Percentiles rank a stretch among this genome's conserved stretches.
These are phyloP conservation scores for Grapholita molesta DNA, from an alignment of 1,140 invertebrate genomes.

Conservation along the genomic window DNA sequence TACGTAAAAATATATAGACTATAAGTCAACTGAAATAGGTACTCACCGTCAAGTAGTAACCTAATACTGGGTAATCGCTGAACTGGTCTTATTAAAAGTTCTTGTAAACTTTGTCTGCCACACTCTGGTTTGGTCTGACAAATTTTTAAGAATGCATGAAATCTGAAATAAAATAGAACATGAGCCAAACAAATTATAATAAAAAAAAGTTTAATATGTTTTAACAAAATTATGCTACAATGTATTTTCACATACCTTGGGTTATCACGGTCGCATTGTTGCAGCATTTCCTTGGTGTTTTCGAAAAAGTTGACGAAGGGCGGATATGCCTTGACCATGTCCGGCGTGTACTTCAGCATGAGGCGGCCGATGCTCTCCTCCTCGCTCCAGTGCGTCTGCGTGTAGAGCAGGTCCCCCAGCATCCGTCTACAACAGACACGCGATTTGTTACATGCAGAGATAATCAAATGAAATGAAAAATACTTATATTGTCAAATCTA, in stretches of 20 bases:
- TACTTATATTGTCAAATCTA: too few species aligned
- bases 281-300: constrained; percentile 95
- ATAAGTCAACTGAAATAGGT: constrained; percentile 13
- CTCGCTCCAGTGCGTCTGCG: constrained; percentile 89
- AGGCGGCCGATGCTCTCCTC: constrained; percentile 92
- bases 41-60: constrained; percentile 93
- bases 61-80: constrained; percentile 97
- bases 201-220: neutral
- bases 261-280: constrained; percentile 93
- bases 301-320: constrained; percentile 99
- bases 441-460: neutral
- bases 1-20: constrained; percentile 8
- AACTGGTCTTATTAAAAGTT: constrained; percentile 97
- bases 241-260: constrained; percentile 79
- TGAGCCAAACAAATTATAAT: neutral
- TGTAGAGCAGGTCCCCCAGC: constrained; percentile 86
- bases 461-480: neutral
- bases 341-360: constrained; percentile 89
- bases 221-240: neutral
- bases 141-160: constrained; percentile 99
- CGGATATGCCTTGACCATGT: constrained; percentile 95
- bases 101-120: constrained; percentile 95
- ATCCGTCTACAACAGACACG: constrained; percentile 74
- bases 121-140: constrained; percentile 95
- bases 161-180: constrained; percentile 72